Base-by-base conservation (phyloP, 1,140 invertebrate species). In the Monochamus saltuarius region DNA sequence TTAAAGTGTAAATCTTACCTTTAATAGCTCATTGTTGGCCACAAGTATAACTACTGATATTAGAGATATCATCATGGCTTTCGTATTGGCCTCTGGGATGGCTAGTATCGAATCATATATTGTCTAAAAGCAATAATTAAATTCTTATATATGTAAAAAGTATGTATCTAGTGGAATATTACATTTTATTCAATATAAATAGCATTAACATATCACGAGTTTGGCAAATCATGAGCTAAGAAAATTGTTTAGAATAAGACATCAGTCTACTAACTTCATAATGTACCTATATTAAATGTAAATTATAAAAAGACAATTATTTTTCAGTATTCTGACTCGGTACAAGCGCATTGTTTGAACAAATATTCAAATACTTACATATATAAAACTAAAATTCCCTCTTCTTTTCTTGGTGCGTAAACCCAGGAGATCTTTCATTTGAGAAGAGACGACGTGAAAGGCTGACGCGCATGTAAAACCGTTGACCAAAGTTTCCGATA, bases 381-480 rank as follows among this genome's bases (percentile, higher is more conserved):
- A 79, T 17, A 90, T 73, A 39, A 94, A 81, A 75, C 89, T 88
- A 67, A 94, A 92, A 16, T 88, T 80, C 2, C 90, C 89, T 38
- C 79, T 83, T 50, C 85, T 74, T 42, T 85, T 84, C 0, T 68
- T 72, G 7, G 92, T 71, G 4, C 75, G 74, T 0, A 97, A 72
- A 0, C 94, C 94, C 49, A 97, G 80, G 0, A 97, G 80, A 75
- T 94, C 89, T 73, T 92, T 94, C 2, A 97, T 75, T 78, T 97
- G 95, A 6, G 92, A 95, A 0, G 87, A 86, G 11, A 94, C 81
- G 7, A 97, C 94, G 70, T 97, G 91, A 56, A 95, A 81, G 0
- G 93, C 91, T 2, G 94, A 91, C 0, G 89, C 94, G 0, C 92
- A 95, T 0, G 92, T 97, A 72, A 97, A 96, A 0, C 92, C 94